phyloP scores from a whole-genome alignment of 1,140 invertebrate species.

The Cotesia glomerata region DNA sequence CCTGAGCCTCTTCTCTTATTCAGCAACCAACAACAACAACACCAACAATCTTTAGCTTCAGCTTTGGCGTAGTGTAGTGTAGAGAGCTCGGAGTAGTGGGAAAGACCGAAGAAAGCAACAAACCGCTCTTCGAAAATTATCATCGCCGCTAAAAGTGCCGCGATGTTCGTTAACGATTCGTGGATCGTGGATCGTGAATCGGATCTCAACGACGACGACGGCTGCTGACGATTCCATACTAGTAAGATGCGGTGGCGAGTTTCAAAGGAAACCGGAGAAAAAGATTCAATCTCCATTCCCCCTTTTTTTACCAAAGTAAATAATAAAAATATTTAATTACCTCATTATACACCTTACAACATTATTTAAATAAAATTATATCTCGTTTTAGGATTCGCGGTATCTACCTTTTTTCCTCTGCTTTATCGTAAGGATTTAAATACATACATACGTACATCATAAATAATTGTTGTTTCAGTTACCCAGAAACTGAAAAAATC shows the following conservation, averaged over 20 bases:
- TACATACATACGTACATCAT: no score
- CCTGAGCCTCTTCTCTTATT: neutral
- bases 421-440: no score
- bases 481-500: no score
- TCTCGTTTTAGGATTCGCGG: no score
- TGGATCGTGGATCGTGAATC: neutral
- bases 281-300: constrained; percentile 7
- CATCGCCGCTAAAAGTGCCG: constrained; percentile 24
- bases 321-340: neutral
- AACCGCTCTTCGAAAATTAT: constrained; percentile 23
- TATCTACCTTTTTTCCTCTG: no score
- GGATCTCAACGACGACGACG: neutral
- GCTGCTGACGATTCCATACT: neutral
- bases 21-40: neutral
- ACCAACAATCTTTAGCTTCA: neutral
- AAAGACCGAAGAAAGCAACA: constrained; percentile 15
- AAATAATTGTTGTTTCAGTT: no score
- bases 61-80: no score
- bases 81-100: neutral
- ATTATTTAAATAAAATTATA: no score
- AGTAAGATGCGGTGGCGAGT: neutral
- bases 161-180: constrained; percentile 23
- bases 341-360: no score
- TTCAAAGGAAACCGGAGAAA: constrained; percentile 20
- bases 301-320: neutral